Conservation (phyloP, 1,140 invertebrate genomes). For the Drosophila kohkoa region DNA sequence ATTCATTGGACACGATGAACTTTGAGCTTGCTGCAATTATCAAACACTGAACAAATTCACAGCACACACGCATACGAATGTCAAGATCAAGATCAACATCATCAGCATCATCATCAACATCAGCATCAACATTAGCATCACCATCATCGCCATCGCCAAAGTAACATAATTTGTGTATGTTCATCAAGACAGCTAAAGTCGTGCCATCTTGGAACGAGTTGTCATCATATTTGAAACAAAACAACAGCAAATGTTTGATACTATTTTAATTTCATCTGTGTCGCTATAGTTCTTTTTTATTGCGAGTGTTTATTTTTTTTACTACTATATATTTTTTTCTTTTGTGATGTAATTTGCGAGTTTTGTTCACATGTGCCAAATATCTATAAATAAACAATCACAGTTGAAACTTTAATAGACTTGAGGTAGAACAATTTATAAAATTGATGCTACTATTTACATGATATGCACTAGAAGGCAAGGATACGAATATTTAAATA, state of each 20-base stretch:
- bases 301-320: conserved; percentile 1
- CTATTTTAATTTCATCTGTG: conserved; percentile 22
- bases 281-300: conserved; percentile 1
- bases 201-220: conserved; percentile 30
- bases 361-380: conserved; percentile 48
- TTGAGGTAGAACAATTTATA: conserved; percentile 8
- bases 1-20: conserved; percentile 73
- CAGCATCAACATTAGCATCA: too few species aligned
- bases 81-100: not conserved
- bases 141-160: conserved; percentile 18
- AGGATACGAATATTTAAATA: not conserved
- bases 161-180: conserved; percentile 21
- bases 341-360: not conserved
- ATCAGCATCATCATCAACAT: too few species aligned
- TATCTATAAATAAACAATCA: conserved; percentile 6
- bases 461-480: not conserved
- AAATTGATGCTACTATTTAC: conserved; percentile 1
- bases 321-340: conserved; percentile 1
- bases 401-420: conserved; percentile 8
- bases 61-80: conserved; percentile 9
- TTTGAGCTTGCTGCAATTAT: conserved; percentile 45
- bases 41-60: conserved; percentile 13
- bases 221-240: conserved; percentile 14
- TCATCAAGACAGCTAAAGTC: conserved; percentile 1
- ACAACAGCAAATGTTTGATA: conserved; percentile 14